These are phyloP conservation scores for Elegia similella DNA, from an alignment of 2,888 invertebrate species.

Conservation along the genomic window DNA sequence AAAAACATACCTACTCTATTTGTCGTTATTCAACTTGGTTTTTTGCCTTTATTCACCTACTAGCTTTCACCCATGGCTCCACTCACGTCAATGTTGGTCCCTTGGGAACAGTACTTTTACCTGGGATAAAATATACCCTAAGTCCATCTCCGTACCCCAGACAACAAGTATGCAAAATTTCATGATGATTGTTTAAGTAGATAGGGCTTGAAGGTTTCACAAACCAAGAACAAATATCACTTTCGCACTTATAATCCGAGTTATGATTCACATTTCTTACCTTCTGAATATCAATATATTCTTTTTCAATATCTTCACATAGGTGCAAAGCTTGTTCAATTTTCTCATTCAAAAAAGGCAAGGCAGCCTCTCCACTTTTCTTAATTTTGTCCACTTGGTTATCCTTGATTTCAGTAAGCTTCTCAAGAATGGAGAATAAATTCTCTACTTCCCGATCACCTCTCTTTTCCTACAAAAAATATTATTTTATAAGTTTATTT, in stretches of 20 bases:
- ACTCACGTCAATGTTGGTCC: too few species aligned
- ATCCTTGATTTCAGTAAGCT: conserved; percentile 89
- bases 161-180: too few species aligned
- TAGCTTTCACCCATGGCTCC: too few species aligned
- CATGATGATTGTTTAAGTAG: too few species aligned
- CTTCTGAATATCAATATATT: conserved; percentile 80
- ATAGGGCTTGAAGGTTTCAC: too few species aligned
- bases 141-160: too few species aligned
- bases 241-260: background rate
- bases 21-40: too few species aligned
- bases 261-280: conserved; percentile 44
- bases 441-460: conserved; percentile 90
- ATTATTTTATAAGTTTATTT: conserved; percentile 19
- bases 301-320: conserved; percentile 82
- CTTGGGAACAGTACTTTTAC: too few species aligned
- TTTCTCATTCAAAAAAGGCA: conserved; percentile 84
- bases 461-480: conserved; percentile 84
- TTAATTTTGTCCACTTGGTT: conserved; percentile 86
- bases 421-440: conserved; percentile 88
- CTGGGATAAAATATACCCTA: too few species aligned
- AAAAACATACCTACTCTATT: too few species aligned
- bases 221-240: background rate
- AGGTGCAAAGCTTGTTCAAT: conserved; percentile 84
- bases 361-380: conserved; percentile 80
- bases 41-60: too few species aligned